phyloP scores from a whole-genome alignment of 2,113 vertebrate genomes.

The Sander lucioperca region DNA sequence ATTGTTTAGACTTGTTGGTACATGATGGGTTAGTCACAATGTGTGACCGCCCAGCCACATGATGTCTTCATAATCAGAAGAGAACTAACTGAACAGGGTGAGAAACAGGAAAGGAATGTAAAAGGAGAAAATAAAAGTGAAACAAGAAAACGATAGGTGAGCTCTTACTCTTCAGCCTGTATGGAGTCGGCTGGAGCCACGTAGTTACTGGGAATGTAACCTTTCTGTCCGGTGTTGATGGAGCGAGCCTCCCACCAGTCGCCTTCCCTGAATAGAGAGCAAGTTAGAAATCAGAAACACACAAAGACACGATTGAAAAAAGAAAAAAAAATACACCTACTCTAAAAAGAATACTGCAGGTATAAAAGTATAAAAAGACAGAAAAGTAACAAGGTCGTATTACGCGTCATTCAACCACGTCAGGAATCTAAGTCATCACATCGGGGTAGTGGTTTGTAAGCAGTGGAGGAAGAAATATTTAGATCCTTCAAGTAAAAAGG shows the following conservation, averaged over 20 bases:
- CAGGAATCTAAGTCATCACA: neutral
- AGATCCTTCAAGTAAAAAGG: neutral
- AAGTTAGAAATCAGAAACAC: neutral
- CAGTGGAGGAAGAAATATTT: neutral
- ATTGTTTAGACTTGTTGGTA: slow-evolving; percentile 40
- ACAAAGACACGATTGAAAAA: neutral
- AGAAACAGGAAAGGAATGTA: neutral
- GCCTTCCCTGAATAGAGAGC: slow-evolving; percentile 68
- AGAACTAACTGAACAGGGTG: slow-evolving; percentile 5
- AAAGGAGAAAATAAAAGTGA: neutral
- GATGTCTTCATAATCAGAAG: slow-evolving; percentile 16
- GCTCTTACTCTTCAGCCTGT: slow-evolving; percentile 97
- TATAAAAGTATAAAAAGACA: neutral
- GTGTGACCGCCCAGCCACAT: neutral
- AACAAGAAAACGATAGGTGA: neutral
- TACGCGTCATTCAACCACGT: slow-evolving; percentile 3
- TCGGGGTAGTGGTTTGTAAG: too few species aligned
- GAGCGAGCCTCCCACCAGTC: slow-evolving; percentile 99
- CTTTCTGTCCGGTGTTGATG: slow-evolving; percentile 97
- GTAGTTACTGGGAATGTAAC: slow-evolving; percentile 99
- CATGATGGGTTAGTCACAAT: slow-evolving; percentile 16
- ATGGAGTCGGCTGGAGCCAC: slow-evolving; percentile 99
- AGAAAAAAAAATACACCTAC: slow-evolving; percentile 15
- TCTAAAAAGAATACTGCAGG: neutral
- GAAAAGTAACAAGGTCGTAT: neutral